A percentile compares a stretch with the other conserved stretches of the same genome.
Evolutionary conservation across 1,140 invertebrate species (phyloP).

Genomic region (Drosophila subpulchrella): DNA sequence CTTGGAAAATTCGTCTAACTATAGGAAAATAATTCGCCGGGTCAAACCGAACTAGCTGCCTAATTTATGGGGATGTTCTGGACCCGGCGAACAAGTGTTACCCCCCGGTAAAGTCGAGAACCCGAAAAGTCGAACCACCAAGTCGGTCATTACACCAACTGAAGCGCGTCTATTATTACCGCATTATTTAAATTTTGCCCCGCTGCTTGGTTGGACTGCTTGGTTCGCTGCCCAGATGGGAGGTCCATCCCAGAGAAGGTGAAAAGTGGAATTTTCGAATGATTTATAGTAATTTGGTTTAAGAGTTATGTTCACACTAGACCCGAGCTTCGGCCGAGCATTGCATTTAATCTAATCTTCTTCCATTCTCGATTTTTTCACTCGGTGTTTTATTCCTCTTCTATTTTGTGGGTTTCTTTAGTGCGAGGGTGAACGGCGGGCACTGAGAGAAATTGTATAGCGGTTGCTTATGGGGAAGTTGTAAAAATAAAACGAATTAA

Average conservation of each 20-base stretch:
- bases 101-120: slow-evolving; percentile 24
- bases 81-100: slow-evolving; percentile 30
- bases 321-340: slow-evolving; percentile 45
- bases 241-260: slow-evolving; percentile 48
- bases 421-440: neutral
- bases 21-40: slow-evolving; percentile 30
- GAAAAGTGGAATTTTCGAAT: slow-evolving; percentile 81
- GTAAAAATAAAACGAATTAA: too few species aligned
- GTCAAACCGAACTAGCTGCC: neutral
- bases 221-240: slow-evolving; percentile 22
- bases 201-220: slow-evolving; percentile 3
- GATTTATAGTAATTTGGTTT: slow-evolving; percentile 81
- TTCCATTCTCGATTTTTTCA: slow-evolving; percentile 27
- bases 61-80: slow-evolving; percentile 27
- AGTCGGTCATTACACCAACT: slow-evolving; percentile 73
- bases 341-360: slow-evolving; percentile 76
- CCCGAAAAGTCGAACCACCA: slow-evolving; percentile 19
- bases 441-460: slow-evolving; percentile 12
- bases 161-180: slow-evolving; percentile 82
- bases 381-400: neutral
- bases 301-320: slow-evolving; percentile 82
- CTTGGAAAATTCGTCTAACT: slow-evolving; percentile 58
- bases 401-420: neutral
- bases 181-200: slow-evolving; percentile 75
- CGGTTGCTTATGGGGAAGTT: too few species aligned